These are phyloP conservation scores for Drosophila truncata DNA, from an alignment of 1,140 invertebrate species.

Conservation along the genomic window DNA sequence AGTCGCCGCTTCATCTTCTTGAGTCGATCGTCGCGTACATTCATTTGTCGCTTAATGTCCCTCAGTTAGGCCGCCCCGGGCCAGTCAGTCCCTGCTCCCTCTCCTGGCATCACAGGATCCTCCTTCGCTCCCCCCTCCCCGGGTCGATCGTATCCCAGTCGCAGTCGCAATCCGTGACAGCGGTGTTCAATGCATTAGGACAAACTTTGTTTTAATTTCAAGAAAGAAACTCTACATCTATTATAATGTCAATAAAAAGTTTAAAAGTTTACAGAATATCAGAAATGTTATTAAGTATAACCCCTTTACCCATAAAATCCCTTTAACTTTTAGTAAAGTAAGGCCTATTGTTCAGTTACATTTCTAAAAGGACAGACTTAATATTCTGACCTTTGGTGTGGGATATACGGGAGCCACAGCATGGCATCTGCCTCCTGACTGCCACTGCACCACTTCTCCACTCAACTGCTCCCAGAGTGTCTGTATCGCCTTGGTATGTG, in stretches of 20 bases:
- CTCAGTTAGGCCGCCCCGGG: slow-evolving; percentile 64
- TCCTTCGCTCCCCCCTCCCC: neutral
- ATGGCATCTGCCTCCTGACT: slow-evolving; percentile 31
- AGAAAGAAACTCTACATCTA: neutral
- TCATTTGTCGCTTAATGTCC: slow-evolving; percentile 82
- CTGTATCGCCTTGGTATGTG: slow-evolving; percentile 81
- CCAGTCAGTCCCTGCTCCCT: slow-evolving; percentile 17
- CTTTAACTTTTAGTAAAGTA: neutral
- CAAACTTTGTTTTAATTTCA: neutral
- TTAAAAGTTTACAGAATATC: neutral
- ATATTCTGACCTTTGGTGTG: slow-evolving; percentile 4
- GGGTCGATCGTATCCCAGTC: slow-evolving; percentile 26
- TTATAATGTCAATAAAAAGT: neutral
- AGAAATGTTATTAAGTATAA: neutral
- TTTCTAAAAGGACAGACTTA: neutral
- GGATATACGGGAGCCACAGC: slow-evolving; percentile 3
- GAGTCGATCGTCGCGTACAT: slow-evolving; percentile 76
- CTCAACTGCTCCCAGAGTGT: slow-evolving; percentile 70
- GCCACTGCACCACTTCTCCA: slow-evolving; percentile 28
- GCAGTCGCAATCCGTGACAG: slow-evolving; percentile 28
- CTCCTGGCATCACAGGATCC: slow-evolving; percentile 7
- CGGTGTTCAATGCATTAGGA: slow-evolving; percentile 13
- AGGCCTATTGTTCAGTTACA: too few relatives aligned
- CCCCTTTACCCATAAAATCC: neutral
- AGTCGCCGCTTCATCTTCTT: slow-evolving; percentile 47